Conservation (phyloP, 2,113 vertebrate species). For the Corydoras sp. region DNA sequence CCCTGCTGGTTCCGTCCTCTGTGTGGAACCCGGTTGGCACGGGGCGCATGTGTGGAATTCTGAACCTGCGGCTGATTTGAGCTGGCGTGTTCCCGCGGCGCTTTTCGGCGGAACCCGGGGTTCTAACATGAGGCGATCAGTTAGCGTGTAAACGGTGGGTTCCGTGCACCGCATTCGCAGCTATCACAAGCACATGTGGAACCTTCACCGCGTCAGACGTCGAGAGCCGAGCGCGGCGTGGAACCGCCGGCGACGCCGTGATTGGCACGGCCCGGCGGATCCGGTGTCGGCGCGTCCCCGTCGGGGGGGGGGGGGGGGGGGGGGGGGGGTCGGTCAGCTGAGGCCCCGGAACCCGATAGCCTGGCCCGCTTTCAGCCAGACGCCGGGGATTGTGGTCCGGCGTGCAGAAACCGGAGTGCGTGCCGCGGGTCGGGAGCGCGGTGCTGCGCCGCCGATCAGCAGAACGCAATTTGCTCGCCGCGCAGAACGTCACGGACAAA, state of each 20-base stretch:
- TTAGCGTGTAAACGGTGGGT: conserved; percentile 2
- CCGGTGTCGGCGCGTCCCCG: conserved; percentile 1
- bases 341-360: conserved; percentile 18
- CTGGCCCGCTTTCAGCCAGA: conserved; percentile 17
- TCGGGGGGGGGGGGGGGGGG: neutral
- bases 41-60: neutral
- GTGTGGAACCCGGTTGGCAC: neutral
- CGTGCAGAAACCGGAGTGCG: conserved; percentile 12
- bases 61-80: neutral
- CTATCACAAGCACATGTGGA: conserved; percentile 19
- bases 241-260: conserved; percentile 1
- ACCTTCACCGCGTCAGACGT: neutral
- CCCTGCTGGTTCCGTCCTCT: neutral
- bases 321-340: neutral
- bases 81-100: neutral
- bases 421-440: conserved; percentile 15
- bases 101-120: neutral
- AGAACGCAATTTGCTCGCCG: conserved; percentile 55
- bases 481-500: conserved; percentile 47
- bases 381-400: conserved; percentile 21
- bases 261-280: neutral
- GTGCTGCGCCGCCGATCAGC: conserved; percentile 45
- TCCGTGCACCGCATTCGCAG: neutral
- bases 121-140: neutral
- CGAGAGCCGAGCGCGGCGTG: conserved; percentile 3